Evolutionary conservation across 2,113 vertebrate species (phyloP), one percentile per base, ranked within the genome.

Genomic region (Lamprologus tigripictilis): DNA sequence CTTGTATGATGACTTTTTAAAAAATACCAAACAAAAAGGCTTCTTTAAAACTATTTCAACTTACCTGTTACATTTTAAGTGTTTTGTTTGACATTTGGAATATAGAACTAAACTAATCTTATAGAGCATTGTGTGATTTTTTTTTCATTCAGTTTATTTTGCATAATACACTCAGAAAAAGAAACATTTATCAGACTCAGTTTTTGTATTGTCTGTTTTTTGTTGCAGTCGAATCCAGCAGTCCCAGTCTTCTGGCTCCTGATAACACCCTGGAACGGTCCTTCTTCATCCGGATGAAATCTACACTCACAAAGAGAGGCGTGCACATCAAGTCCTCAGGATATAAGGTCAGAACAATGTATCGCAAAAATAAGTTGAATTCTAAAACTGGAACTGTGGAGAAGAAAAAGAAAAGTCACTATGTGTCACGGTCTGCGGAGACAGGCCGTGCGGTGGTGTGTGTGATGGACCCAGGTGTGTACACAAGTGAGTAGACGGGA

Each of bases 261-360:
- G 98, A 99, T 95, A 98, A 99, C 96, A 92, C 92, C 89, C 96
- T 99, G 93, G 99, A 99, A 89, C 97, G 98, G 23, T 99, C 98
- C 94, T 99, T 99, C 97, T 99, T 99, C 97, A 96, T 98, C 96
- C 96, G 99, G 91, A 99, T 99, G 99, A 99, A 99, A 96, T 99
- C 99, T 31, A 99, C 99, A 10, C 97, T 99, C 95, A 99, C 99
- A 89, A 99, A 99, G 96, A 96, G 99, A 87, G 99, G 99, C 10
- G 98, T 99, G 86, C 99, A 99, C 97, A 99, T 99, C 97, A 99
- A 99, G 96, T 99, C 98, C 9, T 99, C 99, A 35, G 99, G 99
- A 96, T 99, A 98, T 93, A 99, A 99, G 98, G 99, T 91, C 54
- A 88, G 86, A 42, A 16, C 14, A 53, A 54, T 21, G 19, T 19